These are phyloP conservation scores for Calliopsis andreniformis DNA, from an alignment of 1,140 invertebrate genomes.

Conservation along the genomic window DNA sequence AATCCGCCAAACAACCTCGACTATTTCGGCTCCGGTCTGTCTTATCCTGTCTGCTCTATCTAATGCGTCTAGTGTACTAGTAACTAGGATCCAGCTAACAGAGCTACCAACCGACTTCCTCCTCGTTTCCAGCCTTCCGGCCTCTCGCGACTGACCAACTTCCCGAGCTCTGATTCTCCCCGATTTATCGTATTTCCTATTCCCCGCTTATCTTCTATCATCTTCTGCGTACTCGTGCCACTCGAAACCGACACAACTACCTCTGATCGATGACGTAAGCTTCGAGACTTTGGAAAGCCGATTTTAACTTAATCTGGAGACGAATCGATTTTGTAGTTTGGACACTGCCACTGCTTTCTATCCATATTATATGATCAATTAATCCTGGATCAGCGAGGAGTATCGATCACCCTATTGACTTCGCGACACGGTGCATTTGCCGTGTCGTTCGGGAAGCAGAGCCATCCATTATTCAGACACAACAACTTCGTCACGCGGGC, in stretches of 20 bases:
- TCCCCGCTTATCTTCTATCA: too few relatives aligned
- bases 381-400: too few relatives aligned
- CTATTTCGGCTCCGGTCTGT: constrained; percentile 42
- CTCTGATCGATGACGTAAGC: neutral
- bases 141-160: constrained; percentile 9
- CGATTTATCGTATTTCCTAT: constrained; percentile 29
- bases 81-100: constrained; percentile 1
- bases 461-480: constrained; percentile 12
- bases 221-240: neutral
- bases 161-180: neutral
- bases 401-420: neutral
- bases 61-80: neutral
- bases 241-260: neutral
- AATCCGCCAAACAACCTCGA: constrained; percentile 43
- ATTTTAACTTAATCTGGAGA: too few relatives aligned
- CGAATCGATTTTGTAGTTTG: too few relatives aligned
- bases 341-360: too few relatives aligned
- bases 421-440: neutral
- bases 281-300: too few relatives aligned
- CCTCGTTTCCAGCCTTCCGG: constrained; percentile 29
- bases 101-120: neutral
- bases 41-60: constrained; percentile 15
- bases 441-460: constrained; percentile 9
- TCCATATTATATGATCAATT: too few relatives aligned
- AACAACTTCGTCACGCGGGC: constrained; percentile 23